Percentiles rank a stretch among this genome's conserved stretches.
phyloP scores from a whole-genome alignment of 2,113 vertebrate genomes.

The Callaeas wilsoni region DNA sequence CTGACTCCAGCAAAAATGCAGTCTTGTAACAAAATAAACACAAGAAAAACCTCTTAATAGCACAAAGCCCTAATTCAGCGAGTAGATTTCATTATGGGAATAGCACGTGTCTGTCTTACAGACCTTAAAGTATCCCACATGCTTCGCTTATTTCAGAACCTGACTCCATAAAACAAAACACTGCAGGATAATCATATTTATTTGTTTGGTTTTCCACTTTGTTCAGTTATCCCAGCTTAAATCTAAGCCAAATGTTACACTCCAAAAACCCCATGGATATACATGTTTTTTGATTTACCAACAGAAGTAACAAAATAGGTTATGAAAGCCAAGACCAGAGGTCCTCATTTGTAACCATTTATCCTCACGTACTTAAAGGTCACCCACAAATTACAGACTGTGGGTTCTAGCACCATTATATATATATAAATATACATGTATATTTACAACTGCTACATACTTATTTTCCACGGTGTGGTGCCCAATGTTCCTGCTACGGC shows the following conservation, averaged over 20 bases:
- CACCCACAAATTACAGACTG: constrained; percentile 55
- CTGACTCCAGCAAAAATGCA: background rate
- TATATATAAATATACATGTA: background rate
- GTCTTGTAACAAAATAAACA: constrained; percentile 6
- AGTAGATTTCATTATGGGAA: background rate
- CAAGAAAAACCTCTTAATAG: background rate
- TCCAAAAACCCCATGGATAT: background rate
- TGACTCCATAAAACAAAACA: constrained; percentile 4
- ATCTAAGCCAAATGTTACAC: constrained; percentile 63
- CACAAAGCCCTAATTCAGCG: background rate
- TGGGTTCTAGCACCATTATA: background rate
- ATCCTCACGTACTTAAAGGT: constrained; percentile 41
- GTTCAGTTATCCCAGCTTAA: constrained; percentile 45
- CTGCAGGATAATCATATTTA: constrained; percentile 30
- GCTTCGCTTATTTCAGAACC: background rate
- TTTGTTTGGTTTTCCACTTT: constrained; percentile 59
- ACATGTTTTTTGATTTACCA: constrained; percentile 51
- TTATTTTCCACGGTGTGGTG: constrained; percentile 48
- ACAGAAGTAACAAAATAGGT: constrained; percentile 11
- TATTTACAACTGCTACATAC: constrained; percentile 10
- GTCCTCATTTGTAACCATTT: constrained; percentile 35
- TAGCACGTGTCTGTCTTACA: background rate
- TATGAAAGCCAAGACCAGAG: constrained; percentile 26
- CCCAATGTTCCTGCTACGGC: background rate
- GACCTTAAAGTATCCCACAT: background rate